Conservation (phyloP, 2,888 invertebrate species). For the Punctoribates punctum region DNA sequence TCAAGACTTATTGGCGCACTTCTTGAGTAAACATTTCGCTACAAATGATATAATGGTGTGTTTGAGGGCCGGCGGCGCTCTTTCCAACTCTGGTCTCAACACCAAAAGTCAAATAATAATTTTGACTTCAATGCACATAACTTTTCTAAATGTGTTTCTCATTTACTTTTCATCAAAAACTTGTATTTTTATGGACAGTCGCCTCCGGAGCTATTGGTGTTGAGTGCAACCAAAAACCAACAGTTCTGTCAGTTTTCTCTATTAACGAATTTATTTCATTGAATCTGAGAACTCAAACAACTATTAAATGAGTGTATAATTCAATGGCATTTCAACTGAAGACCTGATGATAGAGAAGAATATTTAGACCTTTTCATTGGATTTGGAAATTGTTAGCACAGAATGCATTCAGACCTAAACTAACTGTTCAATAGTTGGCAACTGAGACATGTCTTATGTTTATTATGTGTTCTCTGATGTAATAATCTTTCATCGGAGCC, state of each 20-base stretch:
- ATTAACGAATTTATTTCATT: background rate
- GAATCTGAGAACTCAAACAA: background rate
- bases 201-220: conserved; percentile 28
- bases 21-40: conserved; percentile 26
- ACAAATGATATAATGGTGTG: conserved; percentile 27
- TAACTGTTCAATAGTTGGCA: background rate
- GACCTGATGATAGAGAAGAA: background rate
- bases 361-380: background rate
- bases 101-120: background rate
- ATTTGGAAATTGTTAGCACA: too few species aligned
- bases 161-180: conserved; percentile 19
- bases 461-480: background rate
- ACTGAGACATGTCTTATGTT: background rate
- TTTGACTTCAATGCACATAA: conserved; percentile 10
- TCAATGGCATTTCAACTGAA: background rate
- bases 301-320: conserved; percentile 1
- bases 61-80: background rate
- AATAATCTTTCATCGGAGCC: conserved; percentile 16
- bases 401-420: background rate
- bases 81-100: conserved; percentile 11
- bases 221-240: background rate
- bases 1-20: conserved; percentile 7
- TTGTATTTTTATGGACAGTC: background rate
- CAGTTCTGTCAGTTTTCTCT: background rate
- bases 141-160: background rate